phyloP scores from a whole-genome alignment of 2,113 vertebrate species.

The Sorex araneus region DNA sequence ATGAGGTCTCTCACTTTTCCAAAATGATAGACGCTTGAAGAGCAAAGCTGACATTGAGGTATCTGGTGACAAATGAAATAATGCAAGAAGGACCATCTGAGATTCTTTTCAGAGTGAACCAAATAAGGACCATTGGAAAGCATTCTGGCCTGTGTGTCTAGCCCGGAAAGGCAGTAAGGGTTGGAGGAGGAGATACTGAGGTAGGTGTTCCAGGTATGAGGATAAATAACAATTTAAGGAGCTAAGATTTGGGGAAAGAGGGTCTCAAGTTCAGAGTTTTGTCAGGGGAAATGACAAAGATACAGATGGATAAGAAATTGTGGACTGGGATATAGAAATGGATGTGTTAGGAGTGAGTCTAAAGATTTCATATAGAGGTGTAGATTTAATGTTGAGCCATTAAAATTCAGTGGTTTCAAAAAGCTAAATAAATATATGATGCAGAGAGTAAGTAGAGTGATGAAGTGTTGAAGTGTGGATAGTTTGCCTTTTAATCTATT shows the following conservation, averaged over 20 bases:
- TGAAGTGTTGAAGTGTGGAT: neutral
- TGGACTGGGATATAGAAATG: neutral
- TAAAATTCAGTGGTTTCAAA: constrained; percentile 17
- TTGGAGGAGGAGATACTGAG: neutral
- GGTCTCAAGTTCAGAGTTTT: neutral
- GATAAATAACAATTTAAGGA: neutral
- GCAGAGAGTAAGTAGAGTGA: neutral
- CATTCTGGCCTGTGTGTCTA: neutral
- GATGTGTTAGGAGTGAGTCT: neutral
- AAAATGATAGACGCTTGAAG: neutral
- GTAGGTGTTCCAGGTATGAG: neutral
- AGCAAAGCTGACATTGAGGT: neutral
- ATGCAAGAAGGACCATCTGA: neutral
- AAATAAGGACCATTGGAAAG: neutral
- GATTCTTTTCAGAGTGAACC: neutral
- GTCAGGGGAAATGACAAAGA: neutral
- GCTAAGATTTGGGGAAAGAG: neutral
- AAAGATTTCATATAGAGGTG: neutral
- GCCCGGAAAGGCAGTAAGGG: neutral
- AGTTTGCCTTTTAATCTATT: constrained; percentile 35
- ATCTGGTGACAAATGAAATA: neutral
- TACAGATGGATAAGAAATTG: neutral
- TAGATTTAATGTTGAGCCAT: neutral
- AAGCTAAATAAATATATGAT: neutral
- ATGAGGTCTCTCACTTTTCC: neutral